Evolutionary conservation across 2,888 invertebrate genomes (phyloP).

Genomic region (Drosophila aldrichi): DNA sequence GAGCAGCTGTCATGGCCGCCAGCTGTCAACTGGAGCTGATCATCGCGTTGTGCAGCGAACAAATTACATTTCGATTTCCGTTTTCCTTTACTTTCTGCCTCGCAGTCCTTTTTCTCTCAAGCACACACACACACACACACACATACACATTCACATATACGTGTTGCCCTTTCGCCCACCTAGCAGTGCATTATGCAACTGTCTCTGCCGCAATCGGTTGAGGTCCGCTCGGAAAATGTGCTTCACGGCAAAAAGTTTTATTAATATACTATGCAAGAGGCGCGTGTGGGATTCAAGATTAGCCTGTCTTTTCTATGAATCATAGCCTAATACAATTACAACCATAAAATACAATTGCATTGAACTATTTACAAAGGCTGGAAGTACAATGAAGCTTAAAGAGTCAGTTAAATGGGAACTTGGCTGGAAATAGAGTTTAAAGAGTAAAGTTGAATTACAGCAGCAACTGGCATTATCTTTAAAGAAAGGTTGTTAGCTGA

Average conservation of each 20-base stretch:
- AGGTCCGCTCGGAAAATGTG: slow-evolving; percentile 47
- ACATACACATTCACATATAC: background rate
- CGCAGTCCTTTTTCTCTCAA: background rate
- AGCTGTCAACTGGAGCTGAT: slow-evolving; percentile 66
- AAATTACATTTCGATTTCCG: slow-evolving; percentile 78
- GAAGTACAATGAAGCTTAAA: background rate
- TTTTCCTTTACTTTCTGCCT: slow-evolving; percentile 38
- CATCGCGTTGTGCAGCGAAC: slow-evolving; percentile 58
- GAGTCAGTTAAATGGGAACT: background rate
- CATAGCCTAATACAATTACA: slow-evolving; percentile 1
- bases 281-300: slow-evolving; percentile 35
- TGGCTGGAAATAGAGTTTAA: background rate
- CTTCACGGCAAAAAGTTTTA: slow-evolving; percentile 44
- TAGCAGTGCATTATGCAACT: slow-evolving; percentile 59
- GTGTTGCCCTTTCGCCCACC: background rate
- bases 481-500: background rate
- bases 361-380: background rate
- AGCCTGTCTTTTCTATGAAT: slow-evolving; percentile 22
- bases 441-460: background rate
- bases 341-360: slow-evolving; percentile 5
- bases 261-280: slow-evolving; percentile 34
- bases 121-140: background rate
- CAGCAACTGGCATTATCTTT: background rate
- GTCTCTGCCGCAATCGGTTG: slow-evolving; percentile 38
- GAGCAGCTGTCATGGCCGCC: slow-evolving; percentile 53